These are phyloP conservation scores for Aphrocallistes beatrix DNA, from an alignment of 37 sponge, comb jelly and placozoan species.

Conservation along the genomic window DNA sequence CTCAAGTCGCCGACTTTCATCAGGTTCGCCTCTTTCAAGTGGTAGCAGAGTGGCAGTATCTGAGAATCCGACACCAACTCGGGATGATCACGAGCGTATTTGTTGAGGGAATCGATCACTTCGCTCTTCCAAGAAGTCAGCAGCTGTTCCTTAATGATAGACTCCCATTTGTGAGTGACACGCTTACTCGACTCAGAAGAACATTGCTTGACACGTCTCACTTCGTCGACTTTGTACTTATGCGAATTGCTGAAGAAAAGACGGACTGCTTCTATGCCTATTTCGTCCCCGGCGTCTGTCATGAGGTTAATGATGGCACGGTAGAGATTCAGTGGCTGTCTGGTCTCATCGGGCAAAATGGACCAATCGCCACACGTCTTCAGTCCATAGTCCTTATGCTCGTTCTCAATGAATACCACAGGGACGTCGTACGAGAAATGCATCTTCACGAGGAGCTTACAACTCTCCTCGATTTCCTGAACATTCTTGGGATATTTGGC, in stretches of 20 bases:
- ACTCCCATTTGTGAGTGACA: not conserved
- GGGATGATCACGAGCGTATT: too few relatives aligned
- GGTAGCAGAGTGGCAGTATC: not conserved
- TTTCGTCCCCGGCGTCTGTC: not conserved
- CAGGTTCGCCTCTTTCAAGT: not conserved
- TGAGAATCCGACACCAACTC: not conserved
- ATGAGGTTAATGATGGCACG: not conserved
- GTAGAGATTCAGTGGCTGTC: not conserved
- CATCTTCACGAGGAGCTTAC: not conserved
- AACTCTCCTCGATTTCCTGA: not conserved
- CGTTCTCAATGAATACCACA: not conserved
- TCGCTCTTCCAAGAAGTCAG: not conserved
- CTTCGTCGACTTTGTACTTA: not conserved
- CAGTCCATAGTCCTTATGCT: not conserved
- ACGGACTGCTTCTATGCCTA: not conserved
- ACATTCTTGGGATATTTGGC: not conserved
- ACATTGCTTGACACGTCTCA: not conserved
- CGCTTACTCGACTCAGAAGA: not conserved
- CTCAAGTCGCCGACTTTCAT: not conserved
- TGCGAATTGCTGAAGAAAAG: not conserved
- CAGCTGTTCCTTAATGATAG: not conserved
- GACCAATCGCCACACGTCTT: not conserved
- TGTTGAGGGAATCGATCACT: not conserved
- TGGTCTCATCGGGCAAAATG: not conserved
- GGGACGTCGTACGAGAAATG: not conserved